Conservation (phyloP, 2,888 invertebrate genomes). For the Neria commutata region DNA sequence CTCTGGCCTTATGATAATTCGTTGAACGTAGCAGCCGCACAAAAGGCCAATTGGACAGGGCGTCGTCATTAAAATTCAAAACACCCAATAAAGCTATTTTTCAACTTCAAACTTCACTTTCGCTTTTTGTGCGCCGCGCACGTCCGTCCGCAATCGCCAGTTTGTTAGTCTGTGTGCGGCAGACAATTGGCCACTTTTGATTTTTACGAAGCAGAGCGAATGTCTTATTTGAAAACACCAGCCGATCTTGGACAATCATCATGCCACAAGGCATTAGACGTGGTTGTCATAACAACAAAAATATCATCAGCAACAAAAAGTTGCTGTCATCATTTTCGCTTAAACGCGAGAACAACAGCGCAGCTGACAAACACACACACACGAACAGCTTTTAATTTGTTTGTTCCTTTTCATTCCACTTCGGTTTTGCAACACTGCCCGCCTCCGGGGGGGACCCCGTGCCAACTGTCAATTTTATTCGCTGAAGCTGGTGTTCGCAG, state of each 20-base stretch:
- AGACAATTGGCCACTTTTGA: neutral
- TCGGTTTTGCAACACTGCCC: no score
- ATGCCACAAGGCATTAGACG: neutral
- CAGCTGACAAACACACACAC: no score
- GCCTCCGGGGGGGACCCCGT: no score
- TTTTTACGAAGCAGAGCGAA: no score
- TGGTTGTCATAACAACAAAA: neutral
- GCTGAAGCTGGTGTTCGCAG: no score
- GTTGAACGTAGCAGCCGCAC: no score
- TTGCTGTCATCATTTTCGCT: constrained; percentile 4
- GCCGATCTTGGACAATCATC: neutral
- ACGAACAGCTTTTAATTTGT: no score
- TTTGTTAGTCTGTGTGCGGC: neutral
- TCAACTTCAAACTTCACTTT: neutral
- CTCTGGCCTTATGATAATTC: no score
- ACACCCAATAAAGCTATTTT: neutral
- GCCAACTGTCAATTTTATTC: no score
- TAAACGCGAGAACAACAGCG: neutral
- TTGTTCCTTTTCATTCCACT: no score
- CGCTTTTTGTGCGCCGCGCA: neutral
- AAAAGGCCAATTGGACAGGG: no score
- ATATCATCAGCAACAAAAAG: no score
- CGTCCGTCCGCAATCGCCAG: neutral
- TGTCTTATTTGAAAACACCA: neutral
- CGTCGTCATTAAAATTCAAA: neutral